Evolutionary conservation across 1,140 invertebrate species (phyloP), one percentile per base, ranked within the genome.

Genomic region (Plutomurus gul): DNA sequence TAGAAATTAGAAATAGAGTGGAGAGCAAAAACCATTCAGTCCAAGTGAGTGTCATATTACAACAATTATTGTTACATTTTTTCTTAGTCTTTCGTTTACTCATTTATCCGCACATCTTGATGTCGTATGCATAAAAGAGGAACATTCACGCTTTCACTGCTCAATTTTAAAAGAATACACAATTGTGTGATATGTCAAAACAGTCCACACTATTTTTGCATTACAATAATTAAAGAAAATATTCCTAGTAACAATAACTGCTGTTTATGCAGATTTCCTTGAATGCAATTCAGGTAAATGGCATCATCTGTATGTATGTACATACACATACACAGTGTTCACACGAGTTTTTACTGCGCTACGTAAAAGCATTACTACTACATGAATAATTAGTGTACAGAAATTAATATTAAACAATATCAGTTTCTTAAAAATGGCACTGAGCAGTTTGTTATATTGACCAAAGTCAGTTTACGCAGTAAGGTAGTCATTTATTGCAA

Each of bases 381-480:
- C n/a, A n/a, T n/a, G n/a, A n/a, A n/a, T n/a, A n/a, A n/a, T n/a
- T n/a, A n/a, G n/a, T n/a, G n/a, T n/a, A n/a, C n/a, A n/a, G n/a
- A n/a, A n/a, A n/a, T n/a, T n/a, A n/a, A n/a, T n/a, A 65, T 27
- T 65, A 65, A 65, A 65, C 56, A 65, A 65, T 65, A 65, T 65
- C 56, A 65, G 56, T 65, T 65, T 65, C 56, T 33, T 30, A 65
- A 65, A 30, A 65, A 65, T 65, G 56, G 56, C 56, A 65, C 56
- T 65, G 56, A 65, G 56, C 56, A 65, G 27, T 65, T 65, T 65
- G 56, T 65, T 30, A 65, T 30, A 11, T 65, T 65, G 56, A 65
- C 56, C 27, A 16, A 51, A 30, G 56, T 33, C 56, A 65, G 47
- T 1, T n/a, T n/a, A n/a, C n/a, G n/a, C n/a, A n/a, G n/a, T n/a